phyloP scores from a whole-genome alignment of 2,797 vertebrate genomes.

The Chelon labrosus region DNA sequence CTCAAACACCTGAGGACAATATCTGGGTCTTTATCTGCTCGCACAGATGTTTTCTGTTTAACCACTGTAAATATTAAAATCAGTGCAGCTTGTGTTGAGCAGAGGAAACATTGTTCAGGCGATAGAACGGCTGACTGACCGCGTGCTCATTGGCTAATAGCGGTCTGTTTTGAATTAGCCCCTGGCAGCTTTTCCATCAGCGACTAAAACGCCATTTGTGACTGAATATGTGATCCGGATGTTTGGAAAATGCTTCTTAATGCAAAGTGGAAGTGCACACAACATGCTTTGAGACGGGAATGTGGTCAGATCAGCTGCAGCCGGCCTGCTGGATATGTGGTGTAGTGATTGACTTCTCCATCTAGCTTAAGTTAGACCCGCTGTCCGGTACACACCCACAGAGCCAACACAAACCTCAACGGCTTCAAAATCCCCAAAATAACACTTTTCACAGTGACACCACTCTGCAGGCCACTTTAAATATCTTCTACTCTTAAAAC shows the following conservation, averaged over 20 bases:
- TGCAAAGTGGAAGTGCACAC: conserved; percentile 13
- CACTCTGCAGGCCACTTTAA: not conserved
- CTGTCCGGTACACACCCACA: conserved; percentile 4
- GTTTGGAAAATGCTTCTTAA: conserved; percentile 13
- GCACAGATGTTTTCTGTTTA: no score
- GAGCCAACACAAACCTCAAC: not conserved
- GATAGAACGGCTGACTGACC: no score
- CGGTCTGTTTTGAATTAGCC: not conserved
- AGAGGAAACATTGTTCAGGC: no score
- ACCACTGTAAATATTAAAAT: no score
- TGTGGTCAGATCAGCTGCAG: conserved; percentile 10
- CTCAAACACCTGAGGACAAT: no score
- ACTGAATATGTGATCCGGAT: not conserved
- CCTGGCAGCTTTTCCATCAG: conserved; percentile 7
- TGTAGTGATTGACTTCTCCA: not conserved
- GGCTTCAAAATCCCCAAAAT: not conserved
- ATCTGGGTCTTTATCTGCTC: no score
- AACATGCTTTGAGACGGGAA: conserved; percentile 19
- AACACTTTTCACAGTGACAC: not conserved
- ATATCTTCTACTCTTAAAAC: not conserved
- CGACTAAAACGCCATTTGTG: not conserved
- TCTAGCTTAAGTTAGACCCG: not conserved
- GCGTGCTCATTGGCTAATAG: not conserved
- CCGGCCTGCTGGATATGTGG: conserved; percentile 13
- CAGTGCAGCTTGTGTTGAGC: no score